phyloP scores from a whole-genome alignment of 2,888 invertebrate species.

The Pammene fasciana region DNA sequence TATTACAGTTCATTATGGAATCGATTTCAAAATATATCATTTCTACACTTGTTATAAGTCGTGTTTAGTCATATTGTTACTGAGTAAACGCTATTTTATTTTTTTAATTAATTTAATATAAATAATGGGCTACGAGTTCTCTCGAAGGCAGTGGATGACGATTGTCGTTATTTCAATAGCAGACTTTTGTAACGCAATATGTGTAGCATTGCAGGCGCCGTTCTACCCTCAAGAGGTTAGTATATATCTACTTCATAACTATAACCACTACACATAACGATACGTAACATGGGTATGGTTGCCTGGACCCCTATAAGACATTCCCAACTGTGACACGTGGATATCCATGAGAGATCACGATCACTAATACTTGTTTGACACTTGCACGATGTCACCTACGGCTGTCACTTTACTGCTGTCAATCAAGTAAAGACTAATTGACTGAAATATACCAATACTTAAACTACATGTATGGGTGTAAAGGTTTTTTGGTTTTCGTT shows the following conservation, averaged over 20 bases:
- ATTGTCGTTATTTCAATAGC: constrained; percentile 90
- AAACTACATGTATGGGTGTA: too few relatives aligned
- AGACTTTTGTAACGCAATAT: constrained; percentile 92
- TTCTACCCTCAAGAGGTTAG: constrained; percentile 93
- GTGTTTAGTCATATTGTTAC: constrained; percentile 1
- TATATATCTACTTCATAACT: constrained; percentile 32
- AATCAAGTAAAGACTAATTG: too few relatives aligned
- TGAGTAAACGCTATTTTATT: not conserved
- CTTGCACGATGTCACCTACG: too few relatives aligned
- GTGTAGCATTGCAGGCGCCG: constrained; percentile 92
- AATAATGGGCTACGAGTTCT: constrained; percentile 85
- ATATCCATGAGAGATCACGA: too few relatives aligned
- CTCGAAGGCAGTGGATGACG: constrained; percentile 90
- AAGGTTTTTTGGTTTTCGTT: too few relatives aligned
- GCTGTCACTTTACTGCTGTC: too few relatives aligned
- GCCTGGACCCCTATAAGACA: not conserved
- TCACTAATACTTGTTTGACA: too few relatives aligned
- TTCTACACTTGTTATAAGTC: not conserved
- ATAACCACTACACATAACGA: not conserved
- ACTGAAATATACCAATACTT: too few relatives aligned
- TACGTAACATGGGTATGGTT: not conserved
- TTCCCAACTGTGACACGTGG: not conserved
- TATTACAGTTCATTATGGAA: constrained; percentile 9
- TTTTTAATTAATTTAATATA: not conserved
- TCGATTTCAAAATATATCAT: not conserved